Evolutionary conservation across 1,140 invertebrate genomes (phyloP).

Genomic region (Proales similis): DNA sequence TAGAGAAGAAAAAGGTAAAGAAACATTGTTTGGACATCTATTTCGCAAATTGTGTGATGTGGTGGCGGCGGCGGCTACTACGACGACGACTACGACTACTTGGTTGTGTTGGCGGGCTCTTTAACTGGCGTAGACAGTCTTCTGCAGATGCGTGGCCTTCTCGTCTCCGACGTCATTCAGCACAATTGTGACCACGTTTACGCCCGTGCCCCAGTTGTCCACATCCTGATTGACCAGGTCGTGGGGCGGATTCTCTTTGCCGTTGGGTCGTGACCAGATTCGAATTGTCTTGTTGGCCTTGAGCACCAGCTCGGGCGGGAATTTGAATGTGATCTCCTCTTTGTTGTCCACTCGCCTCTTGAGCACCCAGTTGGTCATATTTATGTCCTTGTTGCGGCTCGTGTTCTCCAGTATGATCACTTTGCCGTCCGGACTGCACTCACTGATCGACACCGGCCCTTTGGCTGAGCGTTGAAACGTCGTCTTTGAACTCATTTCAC

Average conservation of each 20-base stretch:
- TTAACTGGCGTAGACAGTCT: slow-evolving; percentile 43
- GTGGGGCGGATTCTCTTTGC: slow-evolving; percentile 10
- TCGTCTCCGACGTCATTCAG: slow-evolving; percentile 51
- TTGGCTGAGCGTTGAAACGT: slow-evolving; percentile 57
- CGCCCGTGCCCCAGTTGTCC: slow-evolving; percentile 47
- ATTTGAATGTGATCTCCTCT: slow-evolving; percentile 31
- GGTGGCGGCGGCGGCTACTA: no score
- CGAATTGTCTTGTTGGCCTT: slow-evolving; percentile 19
- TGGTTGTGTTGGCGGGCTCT: background rate
- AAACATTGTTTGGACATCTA: no score
- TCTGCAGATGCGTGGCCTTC: slow-evolving; percentile 51
- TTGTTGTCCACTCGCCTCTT: slow-evolving; percentile 25
- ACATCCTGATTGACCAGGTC: slow-evolving; percentile 38
- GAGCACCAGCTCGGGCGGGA: slow-evolving; percentile 28
- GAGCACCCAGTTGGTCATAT: slow-evolving; percentile 30
- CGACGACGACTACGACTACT: no score
- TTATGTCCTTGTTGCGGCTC: slow-evolving; percentile 42
- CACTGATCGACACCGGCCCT: slow-evolving; percentile 53
- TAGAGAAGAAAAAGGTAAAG: no score
- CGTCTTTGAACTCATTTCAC: slow-evolving; percentile 56
- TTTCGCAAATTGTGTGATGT: no score
- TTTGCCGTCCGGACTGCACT: slow-evolving; percentile 55
- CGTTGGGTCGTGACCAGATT: slow-evolving; percentile 38
- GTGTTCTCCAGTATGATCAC: slow-evolving; percentile 56
- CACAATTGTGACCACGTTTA: slow-evolving; percentile 48